Evolutionary conservation across 2,797 vertebrate species (phyloP), one percentile per base, ranked within the genome.

Genomic region (Pelobates cultripes): DNA sequence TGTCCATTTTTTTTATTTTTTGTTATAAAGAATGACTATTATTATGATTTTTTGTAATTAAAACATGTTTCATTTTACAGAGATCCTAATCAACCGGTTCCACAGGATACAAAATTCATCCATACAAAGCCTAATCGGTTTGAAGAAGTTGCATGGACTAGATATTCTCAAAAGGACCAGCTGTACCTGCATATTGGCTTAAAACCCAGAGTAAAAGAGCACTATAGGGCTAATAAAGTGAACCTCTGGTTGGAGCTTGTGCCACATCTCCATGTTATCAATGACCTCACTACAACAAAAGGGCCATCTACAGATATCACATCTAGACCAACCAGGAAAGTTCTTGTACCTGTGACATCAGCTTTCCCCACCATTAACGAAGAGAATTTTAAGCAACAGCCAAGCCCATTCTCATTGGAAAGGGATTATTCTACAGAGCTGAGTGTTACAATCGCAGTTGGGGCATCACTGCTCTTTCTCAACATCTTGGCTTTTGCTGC

Each of bases 41-140:
- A 9, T 15, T 57, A 12, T 57, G 55, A 57, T 4, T 57, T 57
- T 12, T 15, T 57, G 28, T 28, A 28, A 28, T 28, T 28, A 28
- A 28, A 73, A 88, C 83, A 80, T 80, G 66, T 73, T 77, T 79
- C 81, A 71, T 80, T 77, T 86, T 70, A n/a, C 87, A 99, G 97
- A 83, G 98, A 99, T 88, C 97, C 97, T 81, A 99, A 99, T 92
- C 98, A 99, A 88, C 98, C 98, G 12, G 98, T 99, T 72, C 97
- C 98, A 17, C 98, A 99, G 91, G 98, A 99, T 84, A 99, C 98
- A 78, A 99, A 99, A 93, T 99, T 99, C 87, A 99, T 99, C 85
- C 97, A 99, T 86, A 99, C 98, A 15, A 99, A 99, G 88, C 98
- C 97, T 69, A 99, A 99, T 86, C 97, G 98, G 78, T 99, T 99